phyloP scores from a whole-genome alignment of 1,140 invertebrate species.

The Charaxes varanes region DNA sequence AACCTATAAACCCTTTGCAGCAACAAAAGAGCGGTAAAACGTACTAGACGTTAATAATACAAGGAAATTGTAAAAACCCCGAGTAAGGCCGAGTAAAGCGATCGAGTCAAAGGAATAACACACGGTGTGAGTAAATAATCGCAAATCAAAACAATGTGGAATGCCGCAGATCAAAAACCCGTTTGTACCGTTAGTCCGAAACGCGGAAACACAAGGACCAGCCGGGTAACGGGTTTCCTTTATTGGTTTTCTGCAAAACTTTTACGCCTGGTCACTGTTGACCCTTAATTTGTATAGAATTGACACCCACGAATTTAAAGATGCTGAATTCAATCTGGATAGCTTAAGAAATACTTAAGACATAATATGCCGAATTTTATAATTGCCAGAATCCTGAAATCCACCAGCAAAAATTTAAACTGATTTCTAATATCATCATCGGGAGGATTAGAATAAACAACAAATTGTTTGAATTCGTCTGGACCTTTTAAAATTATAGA shows the following conservation, averaged over 20 bases:
- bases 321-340: too few species aligned
- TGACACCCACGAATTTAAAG: too few species aligned
- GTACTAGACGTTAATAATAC: slow-evolving; percentile 32
- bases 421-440: too few species aligned
- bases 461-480: too few species aligned
- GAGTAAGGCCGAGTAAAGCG: slow-evolving; percentile 9
- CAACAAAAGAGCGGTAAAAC: slow-evolving; percentile 31
- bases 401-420: too few species aligned
- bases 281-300: too few species aligned
- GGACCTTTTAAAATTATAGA: too few species aligned
- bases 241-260: slow-evolving; percentile 33
- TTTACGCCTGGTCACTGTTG: slow-evolving; percentile 7
- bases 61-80: slow-evolving; percentile 29
- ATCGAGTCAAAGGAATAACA: slow-evolving; percentile 22
- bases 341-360: too few species aligned
- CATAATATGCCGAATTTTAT: too few species aligned
- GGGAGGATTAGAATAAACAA: too few species aligned
- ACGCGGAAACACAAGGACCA: slow-evolving; percentile 45
- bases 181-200: slow-evolving; percentile 66
- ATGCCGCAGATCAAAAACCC: slow-evolving; percentile 39
- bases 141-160: slow-evolving; percentile 26
- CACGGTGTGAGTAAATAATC: slow-evolving; percentile 47
- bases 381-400: too few species aligned
- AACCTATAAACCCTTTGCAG: slow-evolving; percentile 22
- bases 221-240: slow-evolving; percentile 35